Evolutionary conservation across 1,140 invertebrate genomes (phyloP).

Genomic region (Cepaea nemoralis): DNA sequence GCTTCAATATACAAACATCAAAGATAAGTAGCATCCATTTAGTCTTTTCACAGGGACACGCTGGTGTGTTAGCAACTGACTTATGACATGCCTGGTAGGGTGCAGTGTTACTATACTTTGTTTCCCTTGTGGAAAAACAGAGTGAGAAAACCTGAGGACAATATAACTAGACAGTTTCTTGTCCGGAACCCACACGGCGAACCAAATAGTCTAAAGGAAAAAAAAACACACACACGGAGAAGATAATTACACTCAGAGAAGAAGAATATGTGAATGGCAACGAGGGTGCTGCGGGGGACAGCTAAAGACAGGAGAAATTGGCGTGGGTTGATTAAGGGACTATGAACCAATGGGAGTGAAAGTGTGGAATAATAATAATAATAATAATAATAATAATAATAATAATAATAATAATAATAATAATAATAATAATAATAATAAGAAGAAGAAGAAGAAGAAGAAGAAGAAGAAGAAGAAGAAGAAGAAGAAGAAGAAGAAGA

Average conservation of each 20-base stretch:
- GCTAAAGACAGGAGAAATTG: constrained; percentile 16
- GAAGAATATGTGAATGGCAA: background rate
- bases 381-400: background rate
- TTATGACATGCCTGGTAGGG: too few relatives aligned
- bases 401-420: background rate
- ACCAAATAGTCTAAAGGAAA: background rate
- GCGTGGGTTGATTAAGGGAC: constrained; percentile 12
- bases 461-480: background rate
- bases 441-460: background rate
- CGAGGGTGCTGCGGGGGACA: background rate
- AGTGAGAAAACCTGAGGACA: too few relatives aligned
- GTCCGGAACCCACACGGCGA: too few relatives aligned
- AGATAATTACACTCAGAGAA: background rate
- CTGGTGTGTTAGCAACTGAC: too few relatives aligned
- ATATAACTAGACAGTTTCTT: too few relatives aligned
- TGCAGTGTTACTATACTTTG: too few relatives aligned
- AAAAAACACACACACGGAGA: background rate
- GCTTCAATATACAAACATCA: too few relatives aligned
- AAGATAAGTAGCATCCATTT: too few relatives aligned
- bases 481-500: background rate
- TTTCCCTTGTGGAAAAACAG: too few relatives aligned
- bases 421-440: background rate
- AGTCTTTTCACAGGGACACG: too few relatives aligned
- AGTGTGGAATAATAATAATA: background rate
- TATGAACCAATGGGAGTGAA: background rate